Conservation (phyloP, 2,797 vertebrate species). For the Sciaenops ocellatus region DNA sequence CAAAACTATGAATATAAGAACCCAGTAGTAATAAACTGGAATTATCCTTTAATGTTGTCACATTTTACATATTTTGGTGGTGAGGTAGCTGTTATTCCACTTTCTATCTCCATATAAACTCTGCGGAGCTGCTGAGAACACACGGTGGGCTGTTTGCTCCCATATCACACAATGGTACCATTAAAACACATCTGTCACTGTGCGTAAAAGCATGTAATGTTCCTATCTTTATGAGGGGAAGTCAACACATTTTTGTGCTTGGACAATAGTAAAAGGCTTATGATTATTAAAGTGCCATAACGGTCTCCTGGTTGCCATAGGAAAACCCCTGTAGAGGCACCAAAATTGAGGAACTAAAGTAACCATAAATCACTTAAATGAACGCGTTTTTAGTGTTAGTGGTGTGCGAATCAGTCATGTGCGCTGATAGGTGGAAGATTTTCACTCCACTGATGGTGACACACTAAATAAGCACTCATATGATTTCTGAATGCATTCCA, state of each 20-base stretch:
- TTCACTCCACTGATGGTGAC: slow-evolving; percentile 22
- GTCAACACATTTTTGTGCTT: slow-evolving; percentile 31
- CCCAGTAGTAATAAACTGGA: background rate
- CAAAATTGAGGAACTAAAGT: slow-evolving; percentile 4
- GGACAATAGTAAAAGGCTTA: slow-evolving; percentile 22
- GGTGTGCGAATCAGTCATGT: slow-evolving; percentile 8
- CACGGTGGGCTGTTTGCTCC: slow-evolving; percentile 23
- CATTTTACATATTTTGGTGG: background rate
- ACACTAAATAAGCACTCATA: slow-evolving; percentile 17
- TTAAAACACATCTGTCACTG: slow-evolving; percentile 57
- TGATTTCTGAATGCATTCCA: slow-evolving; percentile 9
- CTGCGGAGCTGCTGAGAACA: slow-evolving; percentile 24
- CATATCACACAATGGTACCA: background rate
- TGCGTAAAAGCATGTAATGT: slow-evolving; percentile 16
- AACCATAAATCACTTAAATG: slow-evolving; percentile 25
- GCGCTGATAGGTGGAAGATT: slow-evolving; percentile 2
- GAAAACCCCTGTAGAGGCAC: slow-evolving; percentile 17
- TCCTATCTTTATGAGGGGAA: slow-evolving; percentile 28
- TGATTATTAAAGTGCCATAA: slow-evolving; percentile 36
- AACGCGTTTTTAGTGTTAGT: slow-evolving; percentile 29
- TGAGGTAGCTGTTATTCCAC: background rate
- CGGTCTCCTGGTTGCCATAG: slow-evolving; percentile 13
- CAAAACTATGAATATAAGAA: background rate
- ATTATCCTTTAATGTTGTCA: background rate
- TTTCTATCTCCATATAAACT: slow-evolving; percentile 18